These are phyloP conservation scores for Lasioglossum malachurum DNA, from an alignment of 2,888 invertebrate genomes.

Conservation along the genomic window DNA sequence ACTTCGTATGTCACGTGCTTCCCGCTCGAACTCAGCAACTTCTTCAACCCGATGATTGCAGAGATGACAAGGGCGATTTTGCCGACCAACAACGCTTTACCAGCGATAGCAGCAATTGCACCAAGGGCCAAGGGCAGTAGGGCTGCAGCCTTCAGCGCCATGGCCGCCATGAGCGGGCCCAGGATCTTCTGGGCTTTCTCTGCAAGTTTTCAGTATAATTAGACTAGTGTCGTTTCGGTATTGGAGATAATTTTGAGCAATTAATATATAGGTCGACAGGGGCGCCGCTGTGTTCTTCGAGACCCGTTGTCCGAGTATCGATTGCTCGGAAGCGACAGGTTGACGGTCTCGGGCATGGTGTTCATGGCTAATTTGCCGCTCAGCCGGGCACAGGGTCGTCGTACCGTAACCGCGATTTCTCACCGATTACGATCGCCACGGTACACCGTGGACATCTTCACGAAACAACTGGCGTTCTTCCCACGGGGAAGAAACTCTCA, in stretches of 20 bases:
- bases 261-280: not conserved
- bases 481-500: not conserved
- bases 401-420: conserved; percentile 38
- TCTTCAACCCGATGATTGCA: conserved; percentile 93
- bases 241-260: not conserved
- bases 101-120: conserved; percentile 93
- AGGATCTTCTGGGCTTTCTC: conserved; percentile 91
- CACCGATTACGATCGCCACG: conserved; percentile 28
- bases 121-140: conserved; percentile 92
- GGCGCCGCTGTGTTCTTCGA: not conserved
- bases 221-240: not conserved
- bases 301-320: not conserved
- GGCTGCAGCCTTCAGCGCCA: conserved; percentile 92
- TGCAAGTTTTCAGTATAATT: conserved; percentile 58
- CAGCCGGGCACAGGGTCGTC: conserved; percentile 21
- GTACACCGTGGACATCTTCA: not conserved
- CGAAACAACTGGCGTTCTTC: not conserved
- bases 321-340: not conserved
- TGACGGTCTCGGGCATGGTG: not conserved
- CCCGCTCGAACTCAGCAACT: conserved; percentile 90
- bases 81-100: conserved; percentile 93
- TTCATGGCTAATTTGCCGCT: conserved; percentile 38
- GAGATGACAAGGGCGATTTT: conserved; percentile 94
- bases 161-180: conserved; percentile 91
- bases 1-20: conserved; percentile 96